Evolutionary conservation across 2,113 vertebrate species (phyloP).

Genomic region (Pteruthius melanotis): DNA sequence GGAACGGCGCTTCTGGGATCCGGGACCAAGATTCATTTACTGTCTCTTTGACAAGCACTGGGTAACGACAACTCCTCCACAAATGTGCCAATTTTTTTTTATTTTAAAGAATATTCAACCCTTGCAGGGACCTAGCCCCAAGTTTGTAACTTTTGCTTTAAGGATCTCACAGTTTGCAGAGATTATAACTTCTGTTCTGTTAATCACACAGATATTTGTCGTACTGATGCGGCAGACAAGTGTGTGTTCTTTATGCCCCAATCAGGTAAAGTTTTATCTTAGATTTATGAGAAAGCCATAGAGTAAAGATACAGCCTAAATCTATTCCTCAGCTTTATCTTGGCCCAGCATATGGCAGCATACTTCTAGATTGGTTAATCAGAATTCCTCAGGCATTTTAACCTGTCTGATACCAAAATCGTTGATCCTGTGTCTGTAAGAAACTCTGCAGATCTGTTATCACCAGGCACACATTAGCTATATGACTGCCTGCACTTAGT

Average conservation of each 20-base stretch:
- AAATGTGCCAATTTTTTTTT: not conserved
- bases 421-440: not conserved
- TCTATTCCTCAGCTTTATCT: constrained; percentile 24
- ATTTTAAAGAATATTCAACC: not conserved
- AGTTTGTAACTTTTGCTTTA: not conserved
- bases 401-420: constrained; percentile 5
- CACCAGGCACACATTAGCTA: not conserved
- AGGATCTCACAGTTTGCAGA: not conserved
- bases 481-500: not conserved
- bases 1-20: not conserved
- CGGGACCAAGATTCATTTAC: not conserved
- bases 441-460: not conserved
- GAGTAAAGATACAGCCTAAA: not conserved
- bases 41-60: not conserved
- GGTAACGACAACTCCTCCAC: not conserved
- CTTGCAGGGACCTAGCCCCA: not conserved
- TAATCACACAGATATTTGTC: not conserved
- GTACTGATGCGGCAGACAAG: not conserved
- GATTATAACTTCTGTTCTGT: not conserved
- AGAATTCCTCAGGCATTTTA: not conserved
- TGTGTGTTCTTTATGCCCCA: not conserved
- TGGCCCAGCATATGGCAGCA: not conserved
- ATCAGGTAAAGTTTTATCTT: not conserved
- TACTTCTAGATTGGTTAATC: not conserved
- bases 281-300: not conserved